Evolutionary conservation across 2,797 vertebrate species (phyloP).

Genomic region (Neosilurus hyrtlii): DNA sequence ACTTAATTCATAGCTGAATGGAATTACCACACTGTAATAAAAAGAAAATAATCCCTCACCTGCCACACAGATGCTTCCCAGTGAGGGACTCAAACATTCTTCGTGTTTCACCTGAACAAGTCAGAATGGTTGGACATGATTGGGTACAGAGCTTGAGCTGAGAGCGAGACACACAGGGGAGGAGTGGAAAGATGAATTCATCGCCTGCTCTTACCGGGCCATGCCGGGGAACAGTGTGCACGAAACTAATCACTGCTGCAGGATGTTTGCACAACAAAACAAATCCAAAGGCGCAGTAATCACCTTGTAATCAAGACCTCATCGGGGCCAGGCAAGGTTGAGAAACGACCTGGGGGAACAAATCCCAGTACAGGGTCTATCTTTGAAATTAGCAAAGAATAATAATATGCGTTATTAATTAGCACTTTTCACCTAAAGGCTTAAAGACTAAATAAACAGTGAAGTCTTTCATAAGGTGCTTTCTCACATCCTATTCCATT

Average conservation of each 20-base stretch:
- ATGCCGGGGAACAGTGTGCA: slow-evolving; percentile 12
- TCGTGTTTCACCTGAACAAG: slow-evolving; percentile 19
- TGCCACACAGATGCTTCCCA: not conserved
- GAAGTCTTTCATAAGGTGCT: not conserved
- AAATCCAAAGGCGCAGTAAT: slow-evolving; percentile 54
- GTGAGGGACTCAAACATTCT: slow-evolving; percentile 11
- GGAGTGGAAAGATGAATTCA: slow-evolving; percentile 45
- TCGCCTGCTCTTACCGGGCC: slow-evolving; percentile 45
- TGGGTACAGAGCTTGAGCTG: slow-evolving; percentile 8
- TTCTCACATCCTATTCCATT: not conserved
- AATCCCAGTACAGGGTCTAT: not conserved
- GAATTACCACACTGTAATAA: slow-evolving; percentile 5
- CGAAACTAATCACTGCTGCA: slow-evolving; percentile 54
- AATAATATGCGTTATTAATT: not conserved
- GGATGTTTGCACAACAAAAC: slow-evolving; percentile 56
- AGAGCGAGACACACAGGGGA: slow-evolving; percentile 38
- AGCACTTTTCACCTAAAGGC: not conserved
- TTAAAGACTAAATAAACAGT: not conserved
- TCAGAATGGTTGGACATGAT: slow-evolving; percentile 5
- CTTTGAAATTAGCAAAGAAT: not conserved
- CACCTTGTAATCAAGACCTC: slow-evolving; percentile 59
- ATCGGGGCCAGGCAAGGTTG: slow-evolving; percentile 51
- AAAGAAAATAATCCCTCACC: slow-evolving; percentile 13
- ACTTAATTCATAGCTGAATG: not conserved
- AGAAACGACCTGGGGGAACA: not conserved